phyloP scores from a whole-genome alignment of 1,140 invertebrate species.

The Cylas formicarius region DNA sequence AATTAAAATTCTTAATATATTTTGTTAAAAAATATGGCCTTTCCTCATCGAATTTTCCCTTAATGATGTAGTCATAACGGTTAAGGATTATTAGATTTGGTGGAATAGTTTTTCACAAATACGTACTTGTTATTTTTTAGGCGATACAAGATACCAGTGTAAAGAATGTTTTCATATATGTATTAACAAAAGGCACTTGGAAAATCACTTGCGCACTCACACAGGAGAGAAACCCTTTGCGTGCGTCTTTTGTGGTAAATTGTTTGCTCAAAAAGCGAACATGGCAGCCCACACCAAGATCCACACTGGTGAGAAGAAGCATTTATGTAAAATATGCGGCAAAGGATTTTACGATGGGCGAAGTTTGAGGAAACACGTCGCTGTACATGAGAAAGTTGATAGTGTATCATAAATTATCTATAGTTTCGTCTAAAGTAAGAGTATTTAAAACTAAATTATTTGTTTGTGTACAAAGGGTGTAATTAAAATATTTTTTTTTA shows the following conservation, averaged over 20 bases:
- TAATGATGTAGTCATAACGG: too few species aligned
- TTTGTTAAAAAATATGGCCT: too few species aligned
- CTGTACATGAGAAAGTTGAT: conserved; percentile 2
- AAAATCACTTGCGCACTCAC: conserved; percentile 35
- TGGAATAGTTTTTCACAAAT: background rate
- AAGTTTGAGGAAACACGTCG: conserved; percentile 14
- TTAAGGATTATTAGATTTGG: too few species aligned
- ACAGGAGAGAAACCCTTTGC: conserved; percentile 58
- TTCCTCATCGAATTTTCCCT: too few species aligned
- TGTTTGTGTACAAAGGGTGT: too few species aligned
- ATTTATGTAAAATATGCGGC: conserved; percentile 42
- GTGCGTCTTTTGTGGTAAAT: conserved; percentile 46
- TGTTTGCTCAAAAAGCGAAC: conserved; percentile 54
- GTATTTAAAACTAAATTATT: too few species aligned
- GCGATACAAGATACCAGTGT: conserved; percentile 19
- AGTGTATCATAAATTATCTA: too few species aligned
- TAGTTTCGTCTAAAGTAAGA: too few species aligned
- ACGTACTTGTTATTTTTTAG: conserved; percentile 4
- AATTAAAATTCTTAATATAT: too few species aligned
- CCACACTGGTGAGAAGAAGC: conserved; percentile 44
- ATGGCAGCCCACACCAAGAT: conserved; percentile 48
- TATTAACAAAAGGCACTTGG: conserved; percentile 16
- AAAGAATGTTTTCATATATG: conserved; percentile 18
- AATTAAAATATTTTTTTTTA: too few species aligned
- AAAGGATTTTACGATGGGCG: conserved; percentile 38